Base-by-base conservation (phyloP, 30 jellyfish, hydroid and myxozoan genomes). In the Aurelia aurita complex sp. Pacific region DNA sequence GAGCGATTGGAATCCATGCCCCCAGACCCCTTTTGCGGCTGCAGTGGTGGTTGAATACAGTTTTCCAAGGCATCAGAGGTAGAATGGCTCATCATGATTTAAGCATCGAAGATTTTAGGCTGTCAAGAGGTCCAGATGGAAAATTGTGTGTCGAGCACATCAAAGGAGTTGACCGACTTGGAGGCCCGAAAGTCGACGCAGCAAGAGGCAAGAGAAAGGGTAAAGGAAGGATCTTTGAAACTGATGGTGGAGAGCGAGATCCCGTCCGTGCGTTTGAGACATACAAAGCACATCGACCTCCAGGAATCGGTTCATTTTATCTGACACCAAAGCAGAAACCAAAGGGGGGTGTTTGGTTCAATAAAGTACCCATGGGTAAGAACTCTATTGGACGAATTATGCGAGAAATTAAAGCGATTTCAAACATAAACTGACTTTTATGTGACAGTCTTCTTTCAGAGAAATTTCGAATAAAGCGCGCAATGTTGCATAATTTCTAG, bases 291-390 rank as follows among this genome's bases (percentile, higher is more conserved):
- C 97, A 95, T 85, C 91, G 99, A 15, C 99, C 99, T 4, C 94
- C 96, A 9, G 96, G 97, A 15, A 89, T 89, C 55, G 88, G 97
- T 40, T 95, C 99, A n/a, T 95, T 95, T 65, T 95, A 95, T 71
- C 82, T 95, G 70, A 95, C 99, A 2, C 99, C 99, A 11, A 95
- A 95, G 78, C 96, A 86, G 85, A 95, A 90, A 63, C 97, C 97
- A 23, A 89, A 89, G 61, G 99, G 97, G 0, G 82, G 86, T 76
- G 66, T 95, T 64, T 95, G 99, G 99, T 95, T 89, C 81, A 95
- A 95, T 75, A 95, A 95, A 71, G 97, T 95, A 11, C 99, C 99
- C 16, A 95, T 95, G 99, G 99, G 99, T 12, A 95, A 95, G 81
- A 95, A 95, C 73, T 95, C 99, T 59, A 95, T 95, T 59, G 99